These are phyloP conservation scores for Albula goreensis DNA, from an alignment of 2,113 vertebrate species.

Conservation along the genomic window DNA sequence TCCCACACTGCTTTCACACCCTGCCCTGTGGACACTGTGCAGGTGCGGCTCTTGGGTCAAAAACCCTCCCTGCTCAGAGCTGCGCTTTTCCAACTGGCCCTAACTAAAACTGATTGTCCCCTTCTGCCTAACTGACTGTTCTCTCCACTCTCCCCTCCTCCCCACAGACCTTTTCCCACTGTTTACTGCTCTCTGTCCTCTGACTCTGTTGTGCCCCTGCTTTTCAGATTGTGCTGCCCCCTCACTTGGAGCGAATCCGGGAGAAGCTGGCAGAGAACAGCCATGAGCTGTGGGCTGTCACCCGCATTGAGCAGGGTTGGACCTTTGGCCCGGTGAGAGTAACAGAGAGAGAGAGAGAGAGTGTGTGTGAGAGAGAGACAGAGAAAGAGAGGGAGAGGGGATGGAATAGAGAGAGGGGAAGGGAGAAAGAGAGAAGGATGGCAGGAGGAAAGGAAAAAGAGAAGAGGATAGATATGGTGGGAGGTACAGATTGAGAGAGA, in stretches of 20 bases:
- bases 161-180: background rate
- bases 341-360: too few relatives aligned
- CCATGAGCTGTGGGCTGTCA: constrained; percentile 95
- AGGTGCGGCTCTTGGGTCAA: constrained; percentile 64
- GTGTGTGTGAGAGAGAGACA: too few relatives aligned
- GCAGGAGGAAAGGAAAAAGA: too few relatives aligned
- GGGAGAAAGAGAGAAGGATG: too few relatives aligned
- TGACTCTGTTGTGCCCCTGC: constrained; percentile 6
- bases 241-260: constrained; percentile 90
- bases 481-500: too few relatives aligned
- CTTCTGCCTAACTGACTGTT: too few relatives aligned
- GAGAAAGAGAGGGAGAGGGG: too few relatives aligned
- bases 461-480: too few relatives aligned
- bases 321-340: constrained; percentile 82
- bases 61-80: background rate
- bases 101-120: too few relatives aligned
- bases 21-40: constrained; percentile 86
- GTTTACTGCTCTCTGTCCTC: background rate
- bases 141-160: background rate
- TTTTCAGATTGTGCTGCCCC: constrained; percentile 88
- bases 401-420: too few relatives aligned
- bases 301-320: constrained; percentile 96
- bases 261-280: constrained; percentile 97
- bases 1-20: constrained; percentile 87
- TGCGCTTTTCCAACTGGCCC: too few relatives aligned